phyloP scores from a whole-genome alignment of 2,797 vertebrate species.

The Buceros bicornis region DNA sequence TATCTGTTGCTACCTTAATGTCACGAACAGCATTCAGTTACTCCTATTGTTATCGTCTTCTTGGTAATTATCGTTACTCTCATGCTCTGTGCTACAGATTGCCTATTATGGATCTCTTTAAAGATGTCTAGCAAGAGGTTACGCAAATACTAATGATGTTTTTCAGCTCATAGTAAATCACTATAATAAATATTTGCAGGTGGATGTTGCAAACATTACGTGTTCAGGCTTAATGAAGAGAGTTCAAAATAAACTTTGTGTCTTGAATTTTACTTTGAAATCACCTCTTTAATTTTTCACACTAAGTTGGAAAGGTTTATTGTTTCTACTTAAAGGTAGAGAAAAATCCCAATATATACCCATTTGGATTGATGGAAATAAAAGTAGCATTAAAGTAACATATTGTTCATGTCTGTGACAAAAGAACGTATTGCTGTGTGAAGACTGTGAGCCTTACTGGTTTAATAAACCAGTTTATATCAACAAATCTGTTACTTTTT shows the following conservation, averaged over 20 bases:
- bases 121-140: background rate
- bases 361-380: background rate
- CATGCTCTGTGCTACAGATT: background rate
- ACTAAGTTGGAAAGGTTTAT: background rate
- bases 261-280: conserved; percentile 1
- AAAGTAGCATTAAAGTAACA: background rate
- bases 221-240: background rate
- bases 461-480: background rate
- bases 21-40: background rate
- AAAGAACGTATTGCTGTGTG: background rate
- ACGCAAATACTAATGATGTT: background rate
- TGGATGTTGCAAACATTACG: background rate
- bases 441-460: background rate
- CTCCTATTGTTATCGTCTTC: background rate
- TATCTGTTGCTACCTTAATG: background rate
- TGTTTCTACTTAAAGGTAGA: background rate
- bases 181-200: conserved; percentile 19
- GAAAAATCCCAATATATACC: background rate
- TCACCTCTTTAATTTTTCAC: background rate
- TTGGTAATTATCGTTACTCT: background rate
- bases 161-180: background rate
- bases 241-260: background rate
- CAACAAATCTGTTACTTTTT: background rate
- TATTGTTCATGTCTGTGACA: background rate
- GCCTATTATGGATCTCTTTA: background rate